These are phyloP conservation scores for Lordiphosa andalusiaca DNA, from an alignment of 2,888 invertebrate species.

Conservation along the genomic window DNA sequence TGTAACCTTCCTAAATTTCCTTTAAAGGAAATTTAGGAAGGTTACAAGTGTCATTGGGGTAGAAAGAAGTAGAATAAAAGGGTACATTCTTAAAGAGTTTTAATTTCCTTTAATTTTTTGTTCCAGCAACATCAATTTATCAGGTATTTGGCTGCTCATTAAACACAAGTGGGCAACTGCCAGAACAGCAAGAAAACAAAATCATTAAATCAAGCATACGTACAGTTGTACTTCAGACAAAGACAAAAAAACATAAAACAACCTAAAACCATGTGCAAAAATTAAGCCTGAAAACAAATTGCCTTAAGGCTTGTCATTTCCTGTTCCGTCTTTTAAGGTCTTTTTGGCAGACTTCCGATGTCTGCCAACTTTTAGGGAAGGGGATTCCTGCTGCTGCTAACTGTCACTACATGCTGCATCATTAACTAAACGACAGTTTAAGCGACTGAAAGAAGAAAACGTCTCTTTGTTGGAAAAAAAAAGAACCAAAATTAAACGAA, in stretches of 20 bases:
- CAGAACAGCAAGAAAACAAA: not conserved
- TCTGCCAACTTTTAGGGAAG: constrained; percentile 1
- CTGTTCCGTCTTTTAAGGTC: not conserved
- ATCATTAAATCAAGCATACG: constrained; percentile 13
- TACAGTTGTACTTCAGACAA: constrained; percentile 5
- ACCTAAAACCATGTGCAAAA: no score
- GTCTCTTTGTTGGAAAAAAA: constrained; percentile 5
- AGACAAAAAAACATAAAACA: not conserved
- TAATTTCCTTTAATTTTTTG: not conserved
- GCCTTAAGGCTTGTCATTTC: not conserved
- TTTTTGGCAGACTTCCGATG: constrained; percentile 9
- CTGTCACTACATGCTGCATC: constrained; percentile 63
- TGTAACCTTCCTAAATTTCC: no score
- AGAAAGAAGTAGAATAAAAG: no score
- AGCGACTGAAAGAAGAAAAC: constrained; percentile 34
- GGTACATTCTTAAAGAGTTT: no score
- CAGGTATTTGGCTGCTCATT: constrained; percentile 24
- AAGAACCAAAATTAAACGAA: constrained; percentile 10
- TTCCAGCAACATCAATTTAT: constrained; percentile 4
- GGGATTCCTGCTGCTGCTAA: not conserved
- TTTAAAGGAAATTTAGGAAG: no score
- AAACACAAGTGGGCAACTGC: constrained; percentile 5
- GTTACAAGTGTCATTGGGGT: no score
- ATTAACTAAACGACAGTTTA: constrained; percentile 75
- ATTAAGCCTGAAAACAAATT: not conserved